Conservation (phyloP, 2,113 vertebrate genomes). For the Oryzias javanicus region DNA sequence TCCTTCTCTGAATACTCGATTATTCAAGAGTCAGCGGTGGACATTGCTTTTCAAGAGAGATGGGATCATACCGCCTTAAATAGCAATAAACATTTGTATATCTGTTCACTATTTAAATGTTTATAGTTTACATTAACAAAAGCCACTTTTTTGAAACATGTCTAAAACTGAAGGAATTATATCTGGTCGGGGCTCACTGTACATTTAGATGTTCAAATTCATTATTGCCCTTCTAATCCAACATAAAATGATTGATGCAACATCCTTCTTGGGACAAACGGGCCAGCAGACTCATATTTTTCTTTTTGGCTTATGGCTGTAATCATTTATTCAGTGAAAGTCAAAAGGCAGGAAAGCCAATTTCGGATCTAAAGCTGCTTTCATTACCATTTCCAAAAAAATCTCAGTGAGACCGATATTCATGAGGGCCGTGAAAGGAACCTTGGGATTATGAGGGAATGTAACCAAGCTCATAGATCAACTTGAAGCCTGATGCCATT, state of each 20-base stretch:
- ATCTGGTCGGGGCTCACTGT: slow-evolving; percentile 27
- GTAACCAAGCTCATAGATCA: slow-evolving; percentile 35
- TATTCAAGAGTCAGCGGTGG: slow-evolving; percentile 52
- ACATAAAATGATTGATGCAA: slow-evolving; percentile 55
- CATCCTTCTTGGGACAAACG: slow-evolving; percentile 24
- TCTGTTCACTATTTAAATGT: background rate
- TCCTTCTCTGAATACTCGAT: slow-evolving; percentile 51
- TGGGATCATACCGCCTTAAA: slow-evolving; percentile 6
- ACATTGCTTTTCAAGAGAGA: slow-evolving; percentile 26
- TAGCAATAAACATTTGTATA: background rate
- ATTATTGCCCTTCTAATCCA: slow-evolving; percentile 44
- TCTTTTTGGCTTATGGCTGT: slow-evolving; percentile 43
- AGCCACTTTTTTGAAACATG: slow-evolving; percentile 7
- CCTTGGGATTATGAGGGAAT: slow-evolving; percentile 24
- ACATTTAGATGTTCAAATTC: slow-evolving; percentile 59
- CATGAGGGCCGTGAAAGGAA: slow-evolving; percentile 20
- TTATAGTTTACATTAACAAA: slow-evolving; percentile 14
- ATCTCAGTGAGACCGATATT: slow-evolving; percentile 36
- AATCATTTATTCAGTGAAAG: slow-evolving; percentile 51
- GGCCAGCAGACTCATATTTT: background rate
- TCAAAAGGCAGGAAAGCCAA: slow-evolving; percentile 27
- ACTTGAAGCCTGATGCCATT: slow-evolving; percentile 20
- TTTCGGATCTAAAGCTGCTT: slow-evolving; percentile 34
- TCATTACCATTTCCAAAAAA: slow-evolving; percentile 13
- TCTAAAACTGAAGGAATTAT: slow-evolving; percentile 30